phyloP scores from a whole-genome alignment of 2,113 vertebrate genomes.

The Girardinichthys multiradiatus region DNA sequence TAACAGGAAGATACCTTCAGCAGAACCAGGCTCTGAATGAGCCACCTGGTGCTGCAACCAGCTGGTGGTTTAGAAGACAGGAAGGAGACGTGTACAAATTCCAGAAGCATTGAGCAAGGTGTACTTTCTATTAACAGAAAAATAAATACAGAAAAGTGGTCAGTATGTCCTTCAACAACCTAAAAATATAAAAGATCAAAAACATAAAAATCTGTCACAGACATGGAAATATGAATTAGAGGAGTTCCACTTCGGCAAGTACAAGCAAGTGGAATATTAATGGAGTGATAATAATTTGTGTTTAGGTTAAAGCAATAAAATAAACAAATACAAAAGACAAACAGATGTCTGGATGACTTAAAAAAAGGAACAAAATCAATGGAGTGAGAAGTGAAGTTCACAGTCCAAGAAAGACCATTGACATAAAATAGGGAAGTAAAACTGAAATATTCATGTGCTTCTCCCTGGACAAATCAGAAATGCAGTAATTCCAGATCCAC shows the following conservation, averaged over 20 bases:
- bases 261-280: conserved; percentile 29
- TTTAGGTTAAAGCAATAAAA: conserved; percentile 14
- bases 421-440: conserved; percentile 14
- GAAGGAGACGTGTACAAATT: too few species aligned
- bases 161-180: neutral
- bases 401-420: conserved; percentile 28
- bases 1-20: too few species aligned
- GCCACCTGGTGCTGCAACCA: too few species aligned
- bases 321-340: conserved; percentile 18
- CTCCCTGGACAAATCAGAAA: conserved; percentile 25
- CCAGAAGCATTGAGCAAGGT: too few species aligned
- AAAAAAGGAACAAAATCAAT: conserved; percentile 28
- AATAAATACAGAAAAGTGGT: neutral
- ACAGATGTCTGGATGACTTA: conserved; percentile 4
- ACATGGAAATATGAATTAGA: conserved; percentile 4
- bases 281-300: conserved; percentile 44
- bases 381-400: conserved; percentile 47
- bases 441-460: conserved; percentile 33
- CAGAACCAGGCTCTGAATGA: too few species aligned
- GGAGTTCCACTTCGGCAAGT: conserved; percentile 5
- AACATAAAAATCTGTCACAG: neutral
- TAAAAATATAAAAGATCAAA: neutral
- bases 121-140: neutral
- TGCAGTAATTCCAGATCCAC: conserved; percentile 28
- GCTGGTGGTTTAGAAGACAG: too few species aligned